Conservation (phyloP, 2,888 invertebrate species). For the Sericinus montela region DNA sequence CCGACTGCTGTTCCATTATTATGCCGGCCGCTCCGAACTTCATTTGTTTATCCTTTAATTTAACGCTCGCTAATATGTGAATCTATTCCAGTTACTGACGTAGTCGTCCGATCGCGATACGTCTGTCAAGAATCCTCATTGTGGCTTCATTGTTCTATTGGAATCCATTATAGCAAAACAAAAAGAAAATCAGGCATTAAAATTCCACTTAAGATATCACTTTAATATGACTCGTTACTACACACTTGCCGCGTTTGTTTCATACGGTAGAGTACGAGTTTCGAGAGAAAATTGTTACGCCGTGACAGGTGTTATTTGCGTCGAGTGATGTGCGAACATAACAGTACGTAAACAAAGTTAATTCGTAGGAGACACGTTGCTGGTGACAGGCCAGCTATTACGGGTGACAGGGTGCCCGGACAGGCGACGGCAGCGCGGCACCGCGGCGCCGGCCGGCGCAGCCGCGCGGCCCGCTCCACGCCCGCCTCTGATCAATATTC, state of each 20-base stretch:
- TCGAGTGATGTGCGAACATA: constrained; percentile 38
- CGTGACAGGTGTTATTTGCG: constrained; percentile 45
- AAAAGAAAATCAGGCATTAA: background rate
- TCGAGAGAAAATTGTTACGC: constrained; percentile 2
- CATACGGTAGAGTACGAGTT: background rate
- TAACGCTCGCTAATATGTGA: constrained; percentile 57
- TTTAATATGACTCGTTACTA: constrained; percentile 6
- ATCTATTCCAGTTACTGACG: constrained; percentile 76
- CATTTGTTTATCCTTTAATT: constrained; percentile 79
- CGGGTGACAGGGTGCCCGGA: constrained; percentile 31
- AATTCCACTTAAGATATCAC: background rate
- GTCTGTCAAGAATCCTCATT: constrained; percentile 53
- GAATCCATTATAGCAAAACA: background rate
- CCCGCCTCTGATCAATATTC: constrained; percentile 21
- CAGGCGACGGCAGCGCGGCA: constrained; percentile 25
- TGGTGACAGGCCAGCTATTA: constrained; percentile 28
- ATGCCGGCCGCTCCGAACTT: constrained; percentile 62
- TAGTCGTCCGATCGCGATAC: constrained; percentile 58
- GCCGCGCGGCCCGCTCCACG: constrained; percentile 23
- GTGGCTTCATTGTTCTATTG: constrained; percentile 55
- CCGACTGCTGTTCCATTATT: constrained; percentile 72
- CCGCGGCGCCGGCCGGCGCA: constrained; percentile 32
- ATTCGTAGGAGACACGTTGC: constrained; percentile 47
- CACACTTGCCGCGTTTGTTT: constrained; percentile 8
- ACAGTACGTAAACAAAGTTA: constrained; percentile 67